These are phyloP conservation scores for Agrilus biguttatus DNA, from an alignment of 2,888 invertebrate genomes.

Conservation along the genomic window DNA sequence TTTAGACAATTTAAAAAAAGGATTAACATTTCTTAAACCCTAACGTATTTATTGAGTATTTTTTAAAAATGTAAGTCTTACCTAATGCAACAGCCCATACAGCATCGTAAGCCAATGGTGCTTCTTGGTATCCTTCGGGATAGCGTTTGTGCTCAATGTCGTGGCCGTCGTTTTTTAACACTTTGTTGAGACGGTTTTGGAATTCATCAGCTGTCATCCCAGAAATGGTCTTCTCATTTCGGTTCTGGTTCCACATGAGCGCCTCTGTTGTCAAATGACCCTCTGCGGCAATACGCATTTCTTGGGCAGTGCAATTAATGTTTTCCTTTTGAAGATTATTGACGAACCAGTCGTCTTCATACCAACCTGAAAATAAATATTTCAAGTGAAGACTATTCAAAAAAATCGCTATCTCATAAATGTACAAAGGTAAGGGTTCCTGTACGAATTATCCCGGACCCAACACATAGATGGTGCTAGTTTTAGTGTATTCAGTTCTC, in stretches of 20 bases:
- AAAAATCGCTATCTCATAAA: too few relatives aligned
- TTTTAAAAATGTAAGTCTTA: conserved; percentile 23
- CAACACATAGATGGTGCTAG: too few relatives aligned
- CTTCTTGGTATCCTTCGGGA: conserved; percentile 94
- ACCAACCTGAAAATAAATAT: conserved; percentile 58
- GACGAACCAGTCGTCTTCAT: conserved; percentile 98
- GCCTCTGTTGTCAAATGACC: conserved; percentile 98
- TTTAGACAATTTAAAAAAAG: too few relatives aligned
- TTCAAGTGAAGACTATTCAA: too few relatives aligned
- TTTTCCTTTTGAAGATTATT: conserved; percentile 72
- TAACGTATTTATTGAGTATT: too few relatives aligned
- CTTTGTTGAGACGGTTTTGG: conserved; percentile 67
- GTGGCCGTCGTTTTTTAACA: conserved; percentile 65
- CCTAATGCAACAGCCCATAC: conserved; percentile 97
- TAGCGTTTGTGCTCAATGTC: conserved; percentile 76
- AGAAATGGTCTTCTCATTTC: conserved; percentile 80
- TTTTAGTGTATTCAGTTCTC: too few relatives aligned
- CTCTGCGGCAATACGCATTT: conserved; percentile 90
- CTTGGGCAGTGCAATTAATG: conserved; percentile 81
- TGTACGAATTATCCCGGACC: too few relatives aligned
- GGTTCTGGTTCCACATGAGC: conserved; percentile 94
- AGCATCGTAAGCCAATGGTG: conserved; percentile 96
- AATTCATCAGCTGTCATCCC: conserved; percentile 93
- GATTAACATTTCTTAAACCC: too few relatives aligned
- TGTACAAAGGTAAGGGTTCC: too few relatives aligned